Evolutionary conservation across 2,888 invertebrate genomes (phyloP), one percentile per base, ranked within the genome.

Genomic region (Octodonta nipae): DNA sequence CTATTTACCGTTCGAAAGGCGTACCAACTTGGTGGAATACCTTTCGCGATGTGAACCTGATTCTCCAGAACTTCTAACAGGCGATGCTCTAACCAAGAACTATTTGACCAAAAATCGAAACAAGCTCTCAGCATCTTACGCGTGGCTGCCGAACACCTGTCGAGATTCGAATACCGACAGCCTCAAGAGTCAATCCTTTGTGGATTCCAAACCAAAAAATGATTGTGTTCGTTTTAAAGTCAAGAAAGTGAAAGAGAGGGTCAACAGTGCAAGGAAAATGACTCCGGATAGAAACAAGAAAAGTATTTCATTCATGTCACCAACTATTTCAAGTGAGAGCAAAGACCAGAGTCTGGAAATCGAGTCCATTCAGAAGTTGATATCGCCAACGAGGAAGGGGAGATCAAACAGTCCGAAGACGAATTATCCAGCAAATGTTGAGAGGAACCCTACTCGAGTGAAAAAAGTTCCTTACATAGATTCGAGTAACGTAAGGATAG

Each of bases 291-390:
- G n/a, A n/a, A n/a, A 2, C 4, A 11, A 11, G 13, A 44, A 37
- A 30, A 40, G 28, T 17, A 35, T 40, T 13, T 43, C 46, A 5
- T 61, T 58, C 34, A 60, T 61, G 60, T 51, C 49, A 2, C 60
- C 60, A 2, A 61, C 61, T 1, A 44, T 58, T 11, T 44, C 60
- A 2, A 60, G 58, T 28, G 52, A 54, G 36, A 49, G 51, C 27
- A 59, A 55, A 42, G 57, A 54, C 36, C 44, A 54, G 33, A 44
- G 50, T 32, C 42, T 46, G 7, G 52, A 51, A 20, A 50, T 58
- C 3, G 41, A 49, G 34, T 36, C 33, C 16, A 41, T 53, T 1
- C 47, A 45, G 11, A 43, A 36, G 22, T 40, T 55, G 10, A 52
- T 58, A 27, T 48, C 52, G 1, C 49, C 55, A 4, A 49, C 49